A percentile compares a stretch with the other conserved stretches of the same genome.
Conservation (phyloP, 2,113 vertebrate genomes). For the Dissostichus mawsoni region DNA sequence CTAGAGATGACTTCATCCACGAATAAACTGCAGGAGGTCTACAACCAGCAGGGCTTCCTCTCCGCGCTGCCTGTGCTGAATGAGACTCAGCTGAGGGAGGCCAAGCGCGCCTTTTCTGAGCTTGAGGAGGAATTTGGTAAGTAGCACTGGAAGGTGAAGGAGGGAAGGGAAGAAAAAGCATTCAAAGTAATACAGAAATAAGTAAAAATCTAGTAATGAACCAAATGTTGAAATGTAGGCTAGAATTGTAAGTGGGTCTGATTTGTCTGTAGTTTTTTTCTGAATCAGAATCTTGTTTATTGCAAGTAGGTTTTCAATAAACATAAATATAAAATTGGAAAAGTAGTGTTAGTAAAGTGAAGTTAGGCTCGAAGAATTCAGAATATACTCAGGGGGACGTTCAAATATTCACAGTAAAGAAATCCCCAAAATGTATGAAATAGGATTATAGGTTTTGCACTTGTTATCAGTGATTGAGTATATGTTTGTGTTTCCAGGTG, state of each 20-base stretch:
- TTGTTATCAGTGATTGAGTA: background rate
- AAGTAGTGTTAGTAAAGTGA: too few relatives aligned
- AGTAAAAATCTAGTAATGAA: background rate
- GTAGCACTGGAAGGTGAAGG: constrained; percentile 10
- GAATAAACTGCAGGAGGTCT: constrained; percentile 53
- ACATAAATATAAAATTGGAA: too few relatives aligned
- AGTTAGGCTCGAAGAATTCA: too few relatives aligned
- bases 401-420: too few relatives aligned
- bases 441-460: background rate
- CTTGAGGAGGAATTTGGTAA: constrained; percentile 85
- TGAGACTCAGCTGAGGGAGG: constrained; percentile 73
- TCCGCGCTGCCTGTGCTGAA: constrained; percentile 75
- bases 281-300: background rate
- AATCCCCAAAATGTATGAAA: too few relatives aligned
- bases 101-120: constrained; percentile 72
- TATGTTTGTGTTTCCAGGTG: constrained; percentile 64
- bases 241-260: background rate
- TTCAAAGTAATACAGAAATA: background rate
- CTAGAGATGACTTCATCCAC: constrained; percentile 58
- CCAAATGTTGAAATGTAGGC: too few relatives aligned
- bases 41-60: constrained; percentile 79
- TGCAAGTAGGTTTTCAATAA: background rate
- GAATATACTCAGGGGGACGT: too few relatives aligned
- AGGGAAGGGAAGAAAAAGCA: background rate
- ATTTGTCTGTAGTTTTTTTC: background rate